Evolutionary conservation across 2,888 invertebrate genomes (phyloP).

Genomic region (Machimus atricapillus): DNA sequence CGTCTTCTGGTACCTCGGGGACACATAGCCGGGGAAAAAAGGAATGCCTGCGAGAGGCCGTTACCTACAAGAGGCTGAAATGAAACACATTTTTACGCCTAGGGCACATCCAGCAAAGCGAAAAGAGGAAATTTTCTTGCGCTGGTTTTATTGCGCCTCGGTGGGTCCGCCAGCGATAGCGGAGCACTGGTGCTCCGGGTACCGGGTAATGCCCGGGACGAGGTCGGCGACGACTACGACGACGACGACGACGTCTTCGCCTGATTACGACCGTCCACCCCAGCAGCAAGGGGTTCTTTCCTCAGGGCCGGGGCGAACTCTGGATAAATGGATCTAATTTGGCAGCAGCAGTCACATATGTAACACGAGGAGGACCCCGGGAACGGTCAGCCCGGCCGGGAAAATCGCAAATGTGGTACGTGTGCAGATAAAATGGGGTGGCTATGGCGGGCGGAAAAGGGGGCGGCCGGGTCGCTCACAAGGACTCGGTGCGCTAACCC

Average conservation of each 20-base stretch:
- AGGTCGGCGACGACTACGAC: neutral
- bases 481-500: constrained; percentile 30
- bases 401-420: neutral
- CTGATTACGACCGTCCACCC: constrained; percentile 23
- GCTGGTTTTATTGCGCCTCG: constrained; percentile 16
- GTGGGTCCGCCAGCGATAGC: neutral
- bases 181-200: neutral
- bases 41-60: neutral
- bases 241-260: neutral
- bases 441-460: neutral
- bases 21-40: neutral
- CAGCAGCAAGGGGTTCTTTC: neutral
- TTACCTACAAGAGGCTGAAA: neutral
- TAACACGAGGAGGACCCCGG: neutral
- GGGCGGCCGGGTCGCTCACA: neutral
- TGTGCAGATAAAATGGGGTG: constrained; percentile 9
- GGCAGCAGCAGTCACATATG: constrained; percentile 32
- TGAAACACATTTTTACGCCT: constrained; percentile 23
- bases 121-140: constrained; percentile 18
- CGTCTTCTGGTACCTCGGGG: neutral
- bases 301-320: neutral
- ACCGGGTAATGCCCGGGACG: neutral
- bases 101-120: neutral
- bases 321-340: constrained; percentile 36
- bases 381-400: neutral